A percentile compares a stretch with the other conserved stretches of the same genome.
These are phyloP conservation scores for Teleopsis dalmanni DNA, from an alignment of 1,140 invertebrate genomes.

Conservation along the genomic window DNA sequence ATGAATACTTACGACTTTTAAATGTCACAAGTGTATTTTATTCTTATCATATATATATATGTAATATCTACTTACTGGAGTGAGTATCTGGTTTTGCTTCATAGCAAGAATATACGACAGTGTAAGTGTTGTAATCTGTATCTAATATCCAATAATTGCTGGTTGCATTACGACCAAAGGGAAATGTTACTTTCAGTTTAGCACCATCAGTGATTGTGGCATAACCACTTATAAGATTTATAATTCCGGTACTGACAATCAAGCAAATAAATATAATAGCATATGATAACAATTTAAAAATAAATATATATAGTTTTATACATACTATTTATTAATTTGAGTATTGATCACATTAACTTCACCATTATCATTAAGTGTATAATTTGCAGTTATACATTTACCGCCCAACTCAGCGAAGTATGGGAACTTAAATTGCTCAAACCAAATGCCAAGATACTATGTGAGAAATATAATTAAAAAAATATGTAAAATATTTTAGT, in stretches of 20 bases:
- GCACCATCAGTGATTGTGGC: constrained; percentile 5
- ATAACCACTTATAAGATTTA: constrained; percentile 3
- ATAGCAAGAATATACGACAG: constrained; percentile 8
- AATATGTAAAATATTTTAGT: no score
- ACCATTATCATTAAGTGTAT: constrained; percentile 49
- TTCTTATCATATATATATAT: background rate
- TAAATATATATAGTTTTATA: background rate
- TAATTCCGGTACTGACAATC: background rate
- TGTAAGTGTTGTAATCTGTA: constrained; percentile 11
- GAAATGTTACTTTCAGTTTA: constrained; percentile 9
- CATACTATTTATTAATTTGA: constrained; percentile 44
- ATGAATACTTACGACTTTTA: no score
- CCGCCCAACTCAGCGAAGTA: constrained; percentile 62
- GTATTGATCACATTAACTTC: constrained; percentile 55
- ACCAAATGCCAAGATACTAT: constrained; percentile 63
- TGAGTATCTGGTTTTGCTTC: background rate
- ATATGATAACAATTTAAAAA: background rate
- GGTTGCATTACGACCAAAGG: background rate
- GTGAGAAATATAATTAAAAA: background rate
- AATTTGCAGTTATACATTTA: constrained; percentile 62
- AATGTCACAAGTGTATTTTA: no score
- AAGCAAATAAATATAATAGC: background rate
- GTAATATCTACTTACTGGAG: background rate
- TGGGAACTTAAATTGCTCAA: constrained; percentile 66
- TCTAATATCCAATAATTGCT: constrained; percentile 13